These are phyloP conservation scores for Bubo scandiacus DNA, from an alignment of 2,113 vertebrate genomes.

Conservation along the genomic window DNA sequence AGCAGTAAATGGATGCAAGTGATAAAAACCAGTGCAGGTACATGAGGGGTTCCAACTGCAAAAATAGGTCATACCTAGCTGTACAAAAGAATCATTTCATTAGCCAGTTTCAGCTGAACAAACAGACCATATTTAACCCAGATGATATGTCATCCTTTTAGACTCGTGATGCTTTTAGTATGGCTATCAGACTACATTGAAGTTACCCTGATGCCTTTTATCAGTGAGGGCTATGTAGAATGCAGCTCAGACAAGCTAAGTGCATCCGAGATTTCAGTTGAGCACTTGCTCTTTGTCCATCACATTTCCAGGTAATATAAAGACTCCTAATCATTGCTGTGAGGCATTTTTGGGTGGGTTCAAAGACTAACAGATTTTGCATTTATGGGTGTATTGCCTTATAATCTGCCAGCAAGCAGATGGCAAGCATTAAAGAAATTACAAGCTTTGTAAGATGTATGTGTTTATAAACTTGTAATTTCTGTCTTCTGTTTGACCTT, in stretches of 20 bases:
- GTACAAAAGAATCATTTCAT: background rate
- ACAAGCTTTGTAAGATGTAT: background rate
- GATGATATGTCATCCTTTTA: slow-evolving; percentile 37
- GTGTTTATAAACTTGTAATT: background rate
- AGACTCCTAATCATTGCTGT: background rate
- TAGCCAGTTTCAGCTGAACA: background rate
- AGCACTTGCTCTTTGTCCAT: slow-evolving; percentile 73
- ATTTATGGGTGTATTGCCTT: background rate
- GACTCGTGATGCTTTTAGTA: slow-evolving; percentile 75
- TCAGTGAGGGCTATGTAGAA: slow-evolving; percentile 78
- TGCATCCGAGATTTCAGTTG: slow-evolving; percentile 76
- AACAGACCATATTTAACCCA: background rate
- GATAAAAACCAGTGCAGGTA: background rate
- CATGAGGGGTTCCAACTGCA: background rate
- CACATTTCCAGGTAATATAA: slow-evolving; percentile 77
- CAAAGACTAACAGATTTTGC: background rate
- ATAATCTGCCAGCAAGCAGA: background rate
- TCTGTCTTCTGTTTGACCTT: background rate
- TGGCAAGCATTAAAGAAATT: background rate
- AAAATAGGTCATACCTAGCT: background rate
- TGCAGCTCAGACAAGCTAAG: slow-evolving; percentile 67
- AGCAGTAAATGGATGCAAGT: background rate
- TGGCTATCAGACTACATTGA: slow-evolving; percentile 69
- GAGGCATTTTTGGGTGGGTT: background rate
- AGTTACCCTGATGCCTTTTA: slow-evolving; percentile 76